A percentile compares a stretch with the other conserved stretches of the same genome.
Conservation (phyloP, 2,888 invertebrate species). For the Nemotelus pantherinus region DNA sequence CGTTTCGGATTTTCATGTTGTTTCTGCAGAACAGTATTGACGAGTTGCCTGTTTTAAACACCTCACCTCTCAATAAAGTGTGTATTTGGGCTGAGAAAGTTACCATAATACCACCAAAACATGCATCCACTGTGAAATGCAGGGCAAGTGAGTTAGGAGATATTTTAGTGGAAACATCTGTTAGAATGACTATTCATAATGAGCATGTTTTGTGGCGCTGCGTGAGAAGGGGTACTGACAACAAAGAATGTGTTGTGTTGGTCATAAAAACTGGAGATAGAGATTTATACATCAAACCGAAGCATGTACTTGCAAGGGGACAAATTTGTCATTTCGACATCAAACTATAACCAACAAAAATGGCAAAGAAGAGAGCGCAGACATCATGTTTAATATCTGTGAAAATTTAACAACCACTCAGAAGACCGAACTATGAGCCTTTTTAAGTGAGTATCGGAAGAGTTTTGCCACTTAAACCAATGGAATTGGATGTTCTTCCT, state of each 20-base stretch:
- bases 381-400: neutral
- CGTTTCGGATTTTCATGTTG: too few relatives aligned
- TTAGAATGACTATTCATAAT: neutral
- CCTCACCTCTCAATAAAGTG: too few relatives aligned
- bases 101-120: constrained; percentile 1
- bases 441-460: neutral
- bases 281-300: too few relatives aligned
- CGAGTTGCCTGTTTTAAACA: too few relatives aligned
- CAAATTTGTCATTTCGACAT: too few relatives aligned
- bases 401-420: neutral
- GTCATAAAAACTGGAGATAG: too few relatives aligned
- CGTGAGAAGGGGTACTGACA: too few relatives aligned
- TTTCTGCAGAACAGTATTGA: neutral
- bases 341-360: too few relatives aligned
- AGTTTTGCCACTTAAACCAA: constrained; percentile 6
- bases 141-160: neutral
- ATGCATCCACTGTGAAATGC: neutral
- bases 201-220: too few relatives aligned
- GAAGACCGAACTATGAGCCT: neutral
- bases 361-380: too few relatives aligned
- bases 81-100: constrained; percentile 18
- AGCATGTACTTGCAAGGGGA: too few relatives aligned
- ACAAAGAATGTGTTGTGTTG: too few relatives aligned
- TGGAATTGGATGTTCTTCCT: neutral
- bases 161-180: neutral